Evolutionary conservation across 2,797 vertebrate genomes (phyloP), one percentile per base, ranked within the genome.

Genomic region (Pantherophis alleghaniensis): DNA sequence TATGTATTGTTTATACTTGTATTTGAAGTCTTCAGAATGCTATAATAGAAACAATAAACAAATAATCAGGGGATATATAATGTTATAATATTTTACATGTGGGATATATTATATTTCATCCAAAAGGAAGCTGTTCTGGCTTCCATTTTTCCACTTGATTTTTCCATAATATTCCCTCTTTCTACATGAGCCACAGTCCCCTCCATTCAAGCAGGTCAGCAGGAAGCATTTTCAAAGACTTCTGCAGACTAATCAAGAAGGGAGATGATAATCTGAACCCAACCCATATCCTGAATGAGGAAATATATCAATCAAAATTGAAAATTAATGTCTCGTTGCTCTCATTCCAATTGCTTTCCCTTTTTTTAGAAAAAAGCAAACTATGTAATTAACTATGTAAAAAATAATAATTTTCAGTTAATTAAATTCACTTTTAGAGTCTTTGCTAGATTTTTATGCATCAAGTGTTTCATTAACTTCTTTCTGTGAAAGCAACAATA

Each of bases 341-440:
- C 79, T 83, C 10, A 83, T 83, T 83, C 16, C 61, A 69, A 63
- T 90, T 59, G 32, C 89, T 87, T 56, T 63, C 16, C 53, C 74
- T 24, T 32, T 61, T 60, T 22, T 91, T 91, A 56, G 88, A 83
- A 91, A 83, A 47, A 83, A 53, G 51, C 51, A 53, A 53, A 24
- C 37, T 55, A n/a, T 91, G 66, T 61, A 91, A 79, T 91, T 51
- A n/a, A 56, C 32, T 61, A 56, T 88, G 59, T 60, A 91, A 83
- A 91, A 24, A 93, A 61, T 66, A 91, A 91, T 60, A 88, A 42
- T 66, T 60, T 88, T 60, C 47, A 91, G 37, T 86, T 93, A 83
- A 93, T 94, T 94, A 93, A 91, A 94, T 93, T 93, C 79, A 94
- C 61, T 63, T 37, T 95, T 92, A 91, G 59, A 60, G 42, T 92